These are phyloP conservation scores for Drosophila malerkotliana DNA, from an alignment of 1,140 invertebrate genomes.

Conservation along the genomic window DNA sequence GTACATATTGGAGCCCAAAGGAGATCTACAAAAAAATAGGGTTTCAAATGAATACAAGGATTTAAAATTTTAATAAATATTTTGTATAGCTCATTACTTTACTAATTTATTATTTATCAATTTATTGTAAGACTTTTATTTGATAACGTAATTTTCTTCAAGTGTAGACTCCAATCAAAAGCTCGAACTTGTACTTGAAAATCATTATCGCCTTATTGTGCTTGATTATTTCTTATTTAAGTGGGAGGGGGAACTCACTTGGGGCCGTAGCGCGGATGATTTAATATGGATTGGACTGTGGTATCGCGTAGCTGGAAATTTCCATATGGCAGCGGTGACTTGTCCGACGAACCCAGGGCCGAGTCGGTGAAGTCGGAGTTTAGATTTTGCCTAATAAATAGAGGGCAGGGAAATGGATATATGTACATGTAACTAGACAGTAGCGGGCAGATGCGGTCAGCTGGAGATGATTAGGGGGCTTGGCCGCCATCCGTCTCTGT, in stretches of 20 bases:
- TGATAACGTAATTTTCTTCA: neutral
- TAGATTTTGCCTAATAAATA: slow-evolving; percentile 91
- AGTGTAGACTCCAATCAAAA: neutral
- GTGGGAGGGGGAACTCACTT: slow-evolving; percentile 86
- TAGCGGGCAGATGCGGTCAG: slow-evolving; percentile 61
- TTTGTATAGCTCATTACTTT: too few species aligned
- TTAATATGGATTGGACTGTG: slow-evolving; percentile 96
- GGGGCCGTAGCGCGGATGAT: slow-evolving; percentile 94
- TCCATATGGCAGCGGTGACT: slow-evolving; percentile 95
- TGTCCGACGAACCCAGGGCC: slow-evolving; percentile 94
- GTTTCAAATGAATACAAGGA: neutral
- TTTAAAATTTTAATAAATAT: neutral
- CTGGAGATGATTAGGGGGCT: slow-evolving; percentile 57
- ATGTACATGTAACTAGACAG: slow-evolving; percentile 1
- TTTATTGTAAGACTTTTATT: neutral
- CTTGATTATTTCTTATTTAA: slow-evolving; percentile 10
- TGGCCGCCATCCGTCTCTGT: slow-evolving; percentile 13
- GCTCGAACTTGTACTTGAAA: slow-evolving; percentile 11
- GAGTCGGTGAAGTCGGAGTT: slow-evolving; percentile 98
- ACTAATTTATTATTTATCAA: neutral
- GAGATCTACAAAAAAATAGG: slow-evolving; percentile 85
- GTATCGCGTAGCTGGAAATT: slow-evolving; percentile 96
- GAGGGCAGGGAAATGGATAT: neutral
- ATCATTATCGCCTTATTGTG: slow-evolving; percentile 24
- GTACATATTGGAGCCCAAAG: slow-evolving; percentile 94